Conservation (phyloP, 1,140 invertebrate genomes). For the Drosophila eugracilis region DNA sequence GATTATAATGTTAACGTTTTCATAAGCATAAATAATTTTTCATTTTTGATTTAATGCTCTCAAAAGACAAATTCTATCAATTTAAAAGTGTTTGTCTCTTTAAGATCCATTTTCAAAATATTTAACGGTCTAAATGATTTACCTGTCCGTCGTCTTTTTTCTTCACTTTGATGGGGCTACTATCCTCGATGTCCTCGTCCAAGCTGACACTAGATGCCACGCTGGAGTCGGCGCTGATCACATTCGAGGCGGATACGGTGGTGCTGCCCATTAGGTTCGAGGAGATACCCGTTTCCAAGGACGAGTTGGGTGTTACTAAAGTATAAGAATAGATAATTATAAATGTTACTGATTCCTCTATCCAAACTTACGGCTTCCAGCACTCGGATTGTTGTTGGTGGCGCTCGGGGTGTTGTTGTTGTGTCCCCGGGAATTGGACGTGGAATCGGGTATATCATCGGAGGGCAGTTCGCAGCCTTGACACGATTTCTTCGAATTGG, state of each 20-base stretch:
- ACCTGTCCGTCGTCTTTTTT: constrained; percentile 83
- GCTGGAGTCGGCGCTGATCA: constrained; percentile 84
- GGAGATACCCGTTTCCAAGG: constrained; percentile 80
- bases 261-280: constrained; percentile 80
- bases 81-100: no score
- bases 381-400: constrained; percentile 89
- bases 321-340: background rate
- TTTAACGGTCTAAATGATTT: constrained; percentile 5
- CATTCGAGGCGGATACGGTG: constrained; percentile 78
- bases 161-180: constrained; percentile 80
- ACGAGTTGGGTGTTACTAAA: constrained; percentile 82
- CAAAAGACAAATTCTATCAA: no score
- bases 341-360: background rate
- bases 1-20: no score
- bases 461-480: constrained; percentile 94
- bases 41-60: no score
- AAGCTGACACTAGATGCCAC: constrained; percentile 84
- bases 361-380: constrained; percentile 77
- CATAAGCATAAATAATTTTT: no score
- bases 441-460: constrained; percentile 90
- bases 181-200: constrained; percentile 82
- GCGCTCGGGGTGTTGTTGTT: constrained; percentile 91
- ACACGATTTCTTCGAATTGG: constrained; percentile 91
- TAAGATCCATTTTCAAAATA: no score
- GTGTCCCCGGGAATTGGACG: constrained; percentile 88